Evolutionary conservation across 2,113 vertebrate genomes (phyloP).

Genomic region (Pelusios castaneus): DNA sequence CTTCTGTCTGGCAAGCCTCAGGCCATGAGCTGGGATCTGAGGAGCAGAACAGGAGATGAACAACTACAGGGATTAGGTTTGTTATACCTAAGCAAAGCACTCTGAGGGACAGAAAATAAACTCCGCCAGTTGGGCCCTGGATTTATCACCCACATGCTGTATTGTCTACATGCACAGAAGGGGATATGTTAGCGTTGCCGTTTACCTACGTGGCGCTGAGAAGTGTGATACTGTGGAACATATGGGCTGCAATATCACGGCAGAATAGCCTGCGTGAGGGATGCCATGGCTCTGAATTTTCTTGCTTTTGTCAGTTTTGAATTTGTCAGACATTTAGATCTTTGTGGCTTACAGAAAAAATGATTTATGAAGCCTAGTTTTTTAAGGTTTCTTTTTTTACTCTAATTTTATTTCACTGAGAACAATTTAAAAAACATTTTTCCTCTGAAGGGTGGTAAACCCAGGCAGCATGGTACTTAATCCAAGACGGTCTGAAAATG

Average conservation of each 20-base stretch:
- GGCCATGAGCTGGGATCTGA: fast-evolving
- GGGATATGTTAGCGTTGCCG: conserved; percentile 14
- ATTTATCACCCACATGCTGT: neutral
- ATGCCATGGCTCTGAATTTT: neutral
- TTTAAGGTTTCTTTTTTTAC: neutral
- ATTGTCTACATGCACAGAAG: conserved; percentile 49
- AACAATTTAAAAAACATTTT: neutral
- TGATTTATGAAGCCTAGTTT: neutral
- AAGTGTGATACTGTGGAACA: conserved; percentile 69
- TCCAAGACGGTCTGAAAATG: neutral
- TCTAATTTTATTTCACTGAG: neutral
- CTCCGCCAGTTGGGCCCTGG: neutral
- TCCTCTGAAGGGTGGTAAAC: neutral
- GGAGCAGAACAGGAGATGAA: fast-evolving
- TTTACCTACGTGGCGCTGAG: conserved; percentile 23
- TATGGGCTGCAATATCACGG: conserved; percentile 67
- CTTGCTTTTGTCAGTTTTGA: conserved; percentile 34
- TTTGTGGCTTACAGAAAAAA: neutral
- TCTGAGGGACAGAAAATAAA: neutral
- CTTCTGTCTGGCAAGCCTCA: neutral
- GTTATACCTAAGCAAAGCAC: neutral
- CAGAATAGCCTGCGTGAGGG: conserved; percentile 13
- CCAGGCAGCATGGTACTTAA: neutral
- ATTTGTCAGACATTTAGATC: conserved; percentile 41
- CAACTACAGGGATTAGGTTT: fast-evolving